phyloP scores from a whole-genome alignment of 2,797 vertebrate species.

The Epinephelus coioides region DNA sequence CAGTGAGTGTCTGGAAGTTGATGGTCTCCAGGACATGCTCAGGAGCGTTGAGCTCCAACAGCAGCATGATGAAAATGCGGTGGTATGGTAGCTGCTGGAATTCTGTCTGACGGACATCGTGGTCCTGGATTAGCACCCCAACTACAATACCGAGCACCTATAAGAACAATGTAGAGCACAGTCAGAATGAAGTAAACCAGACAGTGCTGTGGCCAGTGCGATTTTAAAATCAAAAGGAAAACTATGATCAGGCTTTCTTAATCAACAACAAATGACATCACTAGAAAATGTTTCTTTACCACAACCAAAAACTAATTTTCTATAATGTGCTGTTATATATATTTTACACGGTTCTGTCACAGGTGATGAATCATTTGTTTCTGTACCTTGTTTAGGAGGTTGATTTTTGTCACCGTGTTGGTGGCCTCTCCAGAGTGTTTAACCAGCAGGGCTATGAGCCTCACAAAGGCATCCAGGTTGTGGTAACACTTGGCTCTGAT shows the following conservation, averaged over 20 bases:
- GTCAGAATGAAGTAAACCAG: too few relatives aligned
- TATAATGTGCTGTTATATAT: neutral
- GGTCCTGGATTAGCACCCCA: constrained; percentile 97
- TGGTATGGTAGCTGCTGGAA: constrained; percentile 99
- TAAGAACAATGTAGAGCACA: neutral
- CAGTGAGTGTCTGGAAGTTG: constrained; percentile 99
- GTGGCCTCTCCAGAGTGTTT: constrained; percentile 99
- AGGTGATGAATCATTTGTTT: neutral
- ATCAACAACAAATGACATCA: neutral
- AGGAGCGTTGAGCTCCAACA: constrained; percentile 97
- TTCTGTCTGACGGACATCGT: constrained; percentile 97
- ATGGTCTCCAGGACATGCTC: constrained; percentile 99
- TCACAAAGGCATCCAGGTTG: constrained; percentile 97
- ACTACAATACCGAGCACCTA: constrained; percentile 99
- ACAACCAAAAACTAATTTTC: neutral
- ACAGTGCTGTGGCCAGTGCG: too few relatives aligned
- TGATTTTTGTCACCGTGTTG: constrained; percentile 99
- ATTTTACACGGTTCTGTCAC: neutral
- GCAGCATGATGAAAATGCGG: constrained; percentile 98
- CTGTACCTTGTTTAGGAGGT: constrained; percentile 96
- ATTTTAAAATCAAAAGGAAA: neutral
- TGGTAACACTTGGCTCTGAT: constrained; percentile 99
- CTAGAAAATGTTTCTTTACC: neutral
- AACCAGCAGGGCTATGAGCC: constrained; percentile 96
- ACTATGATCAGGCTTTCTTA: neutral